Evolutionary conservation across 2,797 vertebrate genomes (phyloP).

Genomic region (Linurgus olivaceus): DNA sequence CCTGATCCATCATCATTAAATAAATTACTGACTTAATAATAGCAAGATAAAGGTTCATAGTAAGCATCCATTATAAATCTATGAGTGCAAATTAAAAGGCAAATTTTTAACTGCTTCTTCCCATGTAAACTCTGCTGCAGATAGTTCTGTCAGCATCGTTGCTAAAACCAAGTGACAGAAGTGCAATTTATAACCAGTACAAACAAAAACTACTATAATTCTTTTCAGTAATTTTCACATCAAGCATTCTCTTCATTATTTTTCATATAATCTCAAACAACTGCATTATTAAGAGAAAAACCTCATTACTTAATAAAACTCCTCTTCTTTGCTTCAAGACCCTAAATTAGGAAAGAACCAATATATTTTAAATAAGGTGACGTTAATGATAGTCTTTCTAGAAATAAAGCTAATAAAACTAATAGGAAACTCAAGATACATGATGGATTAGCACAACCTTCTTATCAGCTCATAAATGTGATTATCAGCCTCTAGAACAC

Average conservation of each 20-base stretch:
- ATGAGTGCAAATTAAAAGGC: not conserved
- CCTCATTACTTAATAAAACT: not conserved
- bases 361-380: constrained; percentile 5
- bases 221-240: constrained; percentile 26
- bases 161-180: constrained; percentile 30
- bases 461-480: constrained; percentile 25
- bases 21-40: not conserved
- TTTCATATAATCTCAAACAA: constrained; percentile 2
- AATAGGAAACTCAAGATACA: constrained; percentile 17
- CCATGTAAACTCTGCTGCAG: not conserved
- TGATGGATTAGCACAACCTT: constrained; percentile 43
- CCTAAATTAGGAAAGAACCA: constrained; percentile 19
- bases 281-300: not conserved
- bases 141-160: not conserved
- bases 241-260: constrained; percentile 43
- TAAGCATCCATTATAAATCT: not conserved
- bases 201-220: constrained; percentile 34
- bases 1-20: not conserved
- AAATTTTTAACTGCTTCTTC: not conserved
- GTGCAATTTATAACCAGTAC: not conserved
- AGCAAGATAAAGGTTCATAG: not conserved
- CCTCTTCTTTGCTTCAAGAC: constrained; percentile 22
- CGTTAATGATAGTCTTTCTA: not conserved
- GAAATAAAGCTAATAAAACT: constrained; percentile 26
- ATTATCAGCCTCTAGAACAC: constrained; percentile 51